Evolutionary conservation across 2,113 vertebrate species (phyloP).

Genomic region (Gambusia holbrooki): DNA sequence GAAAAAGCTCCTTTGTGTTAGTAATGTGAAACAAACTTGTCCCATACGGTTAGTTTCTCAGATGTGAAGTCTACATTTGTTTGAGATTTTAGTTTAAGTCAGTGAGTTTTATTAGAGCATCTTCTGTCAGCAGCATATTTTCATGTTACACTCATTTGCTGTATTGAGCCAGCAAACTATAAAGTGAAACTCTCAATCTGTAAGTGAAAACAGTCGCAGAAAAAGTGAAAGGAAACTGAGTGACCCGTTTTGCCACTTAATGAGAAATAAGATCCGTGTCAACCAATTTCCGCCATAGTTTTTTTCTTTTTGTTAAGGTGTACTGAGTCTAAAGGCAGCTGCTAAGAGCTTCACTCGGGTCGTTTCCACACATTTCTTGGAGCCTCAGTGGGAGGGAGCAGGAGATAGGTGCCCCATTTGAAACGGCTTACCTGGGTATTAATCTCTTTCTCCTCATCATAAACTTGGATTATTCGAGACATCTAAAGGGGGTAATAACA

Average conservation of each 20-base stretch:
- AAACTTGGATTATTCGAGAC: slow-evolving; percentile 99
- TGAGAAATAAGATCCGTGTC: no score
- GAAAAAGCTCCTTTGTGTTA: not conserved
- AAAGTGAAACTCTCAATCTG: not conserved
- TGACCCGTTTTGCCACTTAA: not conserved
- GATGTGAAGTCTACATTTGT: not conserved
- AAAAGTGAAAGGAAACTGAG: not conserved
- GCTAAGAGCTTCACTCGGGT: not conserved
- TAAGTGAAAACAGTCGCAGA: not conserved
- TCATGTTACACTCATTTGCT: not conserved
- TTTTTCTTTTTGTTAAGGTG: not conserved
- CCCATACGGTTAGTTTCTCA: not conserved
- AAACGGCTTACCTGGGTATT: slow-evolving; percentile 98
- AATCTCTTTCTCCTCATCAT: slow-evolving; percentile 99
- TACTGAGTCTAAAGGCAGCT: not conserved
- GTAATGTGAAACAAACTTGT: not conserved
- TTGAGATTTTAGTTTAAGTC: not conserved
- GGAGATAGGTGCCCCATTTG: slow-evolving; percentile 80
- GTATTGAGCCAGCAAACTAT: not conserved
- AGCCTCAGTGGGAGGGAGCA: slow-evolving; percentile 68
- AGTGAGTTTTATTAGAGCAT: no score
- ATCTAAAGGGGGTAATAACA: slow-evolving; percentile 98
- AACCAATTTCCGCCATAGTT: no score
- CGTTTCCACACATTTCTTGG: slow-evolving; percentile 45
- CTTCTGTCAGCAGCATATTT: not conserved